Percentiles rank a stretch among this genome's conserved stretches.
phyloP scores from a whole-genome alignment of 2,797 vertebrate species.

The Crocodylus rhombifer region DNA sequence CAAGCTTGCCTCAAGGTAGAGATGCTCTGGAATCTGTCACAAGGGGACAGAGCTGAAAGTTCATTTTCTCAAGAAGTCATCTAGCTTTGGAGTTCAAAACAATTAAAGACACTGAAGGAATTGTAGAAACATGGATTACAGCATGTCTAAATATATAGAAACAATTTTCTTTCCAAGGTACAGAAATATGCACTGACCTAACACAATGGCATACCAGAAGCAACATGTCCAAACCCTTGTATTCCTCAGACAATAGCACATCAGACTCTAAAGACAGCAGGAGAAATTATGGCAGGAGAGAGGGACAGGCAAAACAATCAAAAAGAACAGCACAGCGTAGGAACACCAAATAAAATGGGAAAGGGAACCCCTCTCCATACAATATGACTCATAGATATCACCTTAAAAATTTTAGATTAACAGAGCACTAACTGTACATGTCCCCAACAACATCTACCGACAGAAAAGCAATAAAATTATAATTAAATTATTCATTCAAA shows the following conservation, averaged over 20 bases:
- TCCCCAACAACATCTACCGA: not conserved
- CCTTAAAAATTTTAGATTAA: not conserved
- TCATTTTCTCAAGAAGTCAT: slow-evolving; percentile 75
- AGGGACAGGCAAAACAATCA: not conserved
- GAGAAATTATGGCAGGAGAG: not conserved
- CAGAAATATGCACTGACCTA: slow-evolving; percentile 51
- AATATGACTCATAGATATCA: not conserved
- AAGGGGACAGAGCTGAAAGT: slow-evolving; percentile 83
- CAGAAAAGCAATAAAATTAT: not conserved
- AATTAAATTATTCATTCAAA: not conserved
- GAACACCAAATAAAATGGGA: not conserved
- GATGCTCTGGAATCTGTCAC: slow-evolving; percentile 97
- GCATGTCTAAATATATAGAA: slow-evolving; percentile 48
- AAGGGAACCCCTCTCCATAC: not conserved
- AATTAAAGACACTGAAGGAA: slow-evolving; percentile 69
- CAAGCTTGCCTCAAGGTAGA: slow-evolving; percentile 89
- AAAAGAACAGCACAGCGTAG: not conserved
- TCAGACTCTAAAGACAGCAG: not conserved
- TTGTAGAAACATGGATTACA: slow-evolving; percentile 68
- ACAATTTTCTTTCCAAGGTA: slow-evolving; percentile 54
- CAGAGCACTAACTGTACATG: not conserved
- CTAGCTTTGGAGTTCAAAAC: slow-evolving; percentile 79
- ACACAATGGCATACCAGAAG: not conserved
- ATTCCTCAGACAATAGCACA: slow-evolving; percentile 37
- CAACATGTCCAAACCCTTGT: not conserved